These are phyloP conservation scores for Lytechinus variegatus DNA, from an alignment of 35 echinoderm and acorn worm species.

Conservation along the genomic window DNA sequence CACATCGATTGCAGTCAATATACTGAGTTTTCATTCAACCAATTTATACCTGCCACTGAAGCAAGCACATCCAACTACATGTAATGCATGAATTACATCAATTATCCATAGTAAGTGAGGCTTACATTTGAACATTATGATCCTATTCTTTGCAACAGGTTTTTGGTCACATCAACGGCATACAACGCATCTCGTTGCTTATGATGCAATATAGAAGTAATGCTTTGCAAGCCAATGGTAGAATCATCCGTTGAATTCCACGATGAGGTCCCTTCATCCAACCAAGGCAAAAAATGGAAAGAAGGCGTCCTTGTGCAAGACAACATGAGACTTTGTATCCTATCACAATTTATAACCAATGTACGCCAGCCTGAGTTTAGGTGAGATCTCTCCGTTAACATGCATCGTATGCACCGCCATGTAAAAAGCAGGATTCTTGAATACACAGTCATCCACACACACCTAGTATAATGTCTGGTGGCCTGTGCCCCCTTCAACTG, in stretches of 20 bases:
- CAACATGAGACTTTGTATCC: not conserved
- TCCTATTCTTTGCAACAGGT: not conserved
- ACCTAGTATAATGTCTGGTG: not conserved
- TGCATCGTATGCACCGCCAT: not conserved
- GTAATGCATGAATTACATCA: constrained; percentile 20
- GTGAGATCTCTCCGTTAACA: not conserved
- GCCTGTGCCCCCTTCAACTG: not conserved
- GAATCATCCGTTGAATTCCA: not conserved
- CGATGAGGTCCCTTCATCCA: not conserved
- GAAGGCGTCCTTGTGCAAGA: not conserved
- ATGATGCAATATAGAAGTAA: not conserved
- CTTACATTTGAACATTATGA: not conserved
- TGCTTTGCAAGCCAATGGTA: not conserved
- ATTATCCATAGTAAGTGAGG: constrained; percentile 1
- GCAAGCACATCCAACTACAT: not conserved
- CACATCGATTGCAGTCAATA: not conserved
- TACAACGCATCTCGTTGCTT: not conserved
- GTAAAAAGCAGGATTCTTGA: not conserved
- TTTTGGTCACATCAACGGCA: not conserved
- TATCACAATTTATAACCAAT: not conserved
- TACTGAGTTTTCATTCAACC: not conserved
- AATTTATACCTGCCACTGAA: not conserved
- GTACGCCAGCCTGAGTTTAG: not conserved
- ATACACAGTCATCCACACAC: not conserved
- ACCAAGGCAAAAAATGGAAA: not conserved